These are phyloP conservation scores for Monodelphis domestica DNA, from an alignment of 2,797 vertebrate species.

Conservation along the genomic window DNA sequence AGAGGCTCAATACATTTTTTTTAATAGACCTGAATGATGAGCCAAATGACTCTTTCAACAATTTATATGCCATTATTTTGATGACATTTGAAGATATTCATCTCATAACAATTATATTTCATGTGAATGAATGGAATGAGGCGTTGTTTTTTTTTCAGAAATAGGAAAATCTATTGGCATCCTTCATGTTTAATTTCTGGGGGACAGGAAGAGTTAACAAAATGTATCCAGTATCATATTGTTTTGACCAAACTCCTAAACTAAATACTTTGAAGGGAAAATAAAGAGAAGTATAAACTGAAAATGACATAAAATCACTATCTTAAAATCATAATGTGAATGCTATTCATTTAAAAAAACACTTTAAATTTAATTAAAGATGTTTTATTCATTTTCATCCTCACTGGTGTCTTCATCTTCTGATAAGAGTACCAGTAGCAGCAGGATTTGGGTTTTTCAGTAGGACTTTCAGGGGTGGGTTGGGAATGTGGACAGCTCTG, in stretches of 20 bases:
- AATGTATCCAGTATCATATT: neutral
- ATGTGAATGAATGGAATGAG: neutral
- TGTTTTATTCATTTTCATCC: neutral
- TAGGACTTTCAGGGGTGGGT: neutral
- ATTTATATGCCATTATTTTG: neutral
- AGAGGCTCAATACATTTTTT: neutral
- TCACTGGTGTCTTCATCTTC: neutral
- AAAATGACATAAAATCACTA: neutral
- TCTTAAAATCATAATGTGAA: neutral
- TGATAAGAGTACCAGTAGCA: neutral
- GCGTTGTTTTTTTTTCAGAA: neutral
- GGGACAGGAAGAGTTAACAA: neutral
- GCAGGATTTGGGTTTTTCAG: neutral
- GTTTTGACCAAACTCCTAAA: neutral
- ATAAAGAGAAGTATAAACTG: neutral
- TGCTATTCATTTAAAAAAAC: neutral
- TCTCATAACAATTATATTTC: neutral
- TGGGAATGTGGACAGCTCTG: neutral
- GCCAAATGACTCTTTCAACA: neutral
- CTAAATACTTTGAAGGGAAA: neutral
- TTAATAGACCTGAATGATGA: neutral
- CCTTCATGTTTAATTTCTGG: neutral
- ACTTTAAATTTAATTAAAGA: neutral
- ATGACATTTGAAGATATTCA: neutral
- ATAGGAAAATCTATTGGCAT: neutral